Conservation (phyloP, 1,140 invertebrate genomes). For the Idris sp. region DNA sequence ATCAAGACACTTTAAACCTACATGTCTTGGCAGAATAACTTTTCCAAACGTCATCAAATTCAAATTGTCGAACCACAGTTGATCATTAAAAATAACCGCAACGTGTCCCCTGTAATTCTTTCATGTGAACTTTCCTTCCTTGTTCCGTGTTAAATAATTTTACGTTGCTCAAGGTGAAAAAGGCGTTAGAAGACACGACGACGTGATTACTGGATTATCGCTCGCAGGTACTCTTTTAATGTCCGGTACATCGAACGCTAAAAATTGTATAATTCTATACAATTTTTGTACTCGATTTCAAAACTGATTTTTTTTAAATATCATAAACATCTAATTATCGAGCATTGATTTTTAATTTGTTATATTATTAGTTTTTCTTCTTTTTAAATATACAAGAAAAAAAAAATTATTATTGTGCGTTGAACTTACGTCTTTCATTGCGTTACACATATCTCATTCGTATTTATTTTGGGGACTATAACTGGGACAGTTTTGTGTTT, state of each 20-base stretch:
- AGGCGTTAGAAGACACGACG: constrained; percentile 44
- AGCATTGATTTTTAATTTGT: too few species aligned
- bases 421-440: constrained; percentile 41
- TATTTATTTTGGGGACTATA: constrained; percentile 58
- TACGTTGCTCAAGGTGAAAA: constrained; percentile 41
- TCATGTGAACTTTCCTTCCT: constrained; percentile 59
- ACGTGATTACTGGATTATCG: constrained; percentile 59
- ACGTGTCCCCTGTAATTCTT: constrained; percentile 55
- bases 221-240: constrained; percentile 57
- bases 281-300: too few species aligned
- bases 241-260: too few species aligned
- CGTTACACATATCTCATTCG: constrained; percentile 48
- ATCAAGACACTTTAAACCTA: constrained; percentile 23
- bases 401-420: too few species aligned
- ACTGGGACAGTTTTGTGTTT: constrained; percentile 53
- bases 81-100: constrained; percentile 29
- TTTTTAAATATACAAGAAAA: too few species aligned
- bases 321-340: too few species aligned
- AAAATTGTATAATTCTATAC: too few species aligned
- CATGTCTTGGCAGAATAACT: constrained; percentile 12
- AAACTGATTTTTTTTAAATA: too few species aligned
- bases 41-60: constrained; percentile 47
- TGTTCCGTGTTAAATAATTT: constrained; percentile 63
- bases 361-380: too few species aligned
- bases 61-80: constrained; percentile 20